A percentile compares a stretch with the other conserved stretches of the same genome.
These are phyloP conservation scores for Ophthalmolycus amberensis DNA, from an alignment of 2,113 vertebrate species.

Conservation along the genomic window DNA sequence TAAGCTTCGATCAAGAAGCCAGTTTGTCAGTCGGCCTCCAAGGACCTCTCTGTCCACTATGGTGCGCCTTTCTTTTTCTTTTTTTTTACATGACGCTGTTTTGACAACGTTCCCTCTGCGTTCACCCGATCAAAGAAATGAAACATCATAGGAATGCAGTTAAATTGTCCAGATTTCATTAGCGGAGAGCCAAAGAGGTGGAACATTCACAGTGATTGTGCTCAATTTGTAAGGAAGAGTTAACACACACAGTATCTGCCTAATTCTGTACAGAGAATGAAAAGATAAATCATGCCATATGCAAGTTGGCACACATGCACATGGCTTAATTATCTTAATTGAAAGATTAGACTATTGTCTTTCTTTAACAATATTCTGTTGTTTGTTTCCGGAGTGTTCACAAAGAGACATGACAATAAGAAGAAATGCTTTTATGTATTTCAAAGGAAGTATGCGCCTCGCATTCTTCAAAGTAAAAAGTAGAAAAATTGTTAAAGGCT, in stretches of 20 bases:
- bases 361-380: background rate
- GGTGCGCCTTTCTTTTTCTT: background rate
- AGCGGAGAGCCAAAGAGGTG: background rate
- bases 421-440: background rate
- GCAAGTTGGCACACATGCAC: background rate
- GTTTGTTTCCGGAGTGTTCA: background rate
- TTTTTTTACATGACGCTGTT: conserved; percentile 25
- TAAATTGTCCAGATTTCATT: conserved; percentile 30
- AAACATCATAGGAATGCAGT: conserved; percentile 11
- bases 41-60: conserved; percentile 35
- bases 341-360: background rate
- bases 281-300: background rate
- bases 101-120: conserved; percentile 18
- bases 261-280: background rate
- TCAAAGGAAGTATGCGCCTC: background rate
- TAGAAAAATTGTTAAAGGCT: background rate
- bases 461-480: background rate
- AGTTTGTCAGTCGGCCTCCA: conserved; percentile 45
- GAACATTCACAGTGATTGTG: conserved; percentile 10
- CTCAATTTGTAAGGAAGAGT: background rate
- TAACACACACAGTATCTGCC: background rate
- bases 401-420: background rate
- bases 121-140: conserved; percentile 10
- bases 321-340: background rate
- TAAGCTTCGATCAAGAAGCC: conserved; percentile 52